These are phyloP conservation scores for Byasa hedistus DNA, from an alignment of 2,888 invertebrate species.

Conservation along the genomic window DNA sequence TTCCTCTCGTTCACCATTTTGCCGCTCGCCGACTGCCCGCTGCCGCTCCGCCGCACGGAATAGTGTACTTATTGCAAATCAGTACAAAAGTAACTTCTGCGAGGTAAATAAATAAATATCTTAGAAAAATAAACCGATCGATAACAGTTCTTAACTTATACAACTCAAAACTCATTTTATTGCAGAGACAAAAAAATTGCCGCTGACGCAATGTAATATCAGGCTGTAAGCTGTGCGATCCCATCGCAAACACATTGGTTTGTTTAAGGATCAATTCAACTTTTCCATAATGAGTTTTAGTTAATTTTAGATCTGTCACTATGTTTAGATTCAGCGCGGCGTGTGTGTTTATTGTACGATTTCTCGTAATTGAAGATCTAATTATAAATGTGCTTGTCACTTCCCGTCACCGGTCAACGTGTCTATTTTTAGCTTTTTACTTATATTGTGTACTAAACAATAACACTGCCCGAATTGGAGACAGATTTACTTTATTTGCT, in stretches of 20 bases:
- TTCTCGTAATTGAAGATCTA: background rate
- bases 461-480: no score
- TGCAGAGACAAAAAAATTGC: background rate
- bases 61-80: background rate
- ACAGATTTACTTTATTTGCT: no score
- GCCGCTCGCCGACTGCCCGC: background rate
- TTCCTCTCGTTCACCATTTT: conserved; percentile 29
- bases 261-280: conserved; percentile 14
- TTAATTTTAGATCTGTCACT: conserved; percentile 13
- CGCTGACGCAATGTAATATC: conserved; percentile 25
- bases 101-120: conserved; percentile 13
- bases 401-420: background rate
- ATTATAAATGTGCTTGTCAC: background rate
- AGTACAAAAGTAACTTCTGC: conserved; percentile 18
- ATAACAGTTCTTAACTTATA: background rate
- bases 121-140: background rate
- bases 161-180: background rate
- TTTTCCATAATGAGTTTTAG: conserved; percentile 1
- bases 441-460: no score
- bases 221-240: conserved; percentile 9
- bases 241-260: conserved; percentile 11
- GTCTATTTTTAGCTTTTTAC: background rate
- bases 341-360: conserved; percentile 6
- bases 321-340: conserved; percentile 3
- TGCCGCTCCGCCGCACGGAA: background rate